Conservation (phyloP, 2,113 vertebrate species). For the Cebidichthys violaceus region DNA sequence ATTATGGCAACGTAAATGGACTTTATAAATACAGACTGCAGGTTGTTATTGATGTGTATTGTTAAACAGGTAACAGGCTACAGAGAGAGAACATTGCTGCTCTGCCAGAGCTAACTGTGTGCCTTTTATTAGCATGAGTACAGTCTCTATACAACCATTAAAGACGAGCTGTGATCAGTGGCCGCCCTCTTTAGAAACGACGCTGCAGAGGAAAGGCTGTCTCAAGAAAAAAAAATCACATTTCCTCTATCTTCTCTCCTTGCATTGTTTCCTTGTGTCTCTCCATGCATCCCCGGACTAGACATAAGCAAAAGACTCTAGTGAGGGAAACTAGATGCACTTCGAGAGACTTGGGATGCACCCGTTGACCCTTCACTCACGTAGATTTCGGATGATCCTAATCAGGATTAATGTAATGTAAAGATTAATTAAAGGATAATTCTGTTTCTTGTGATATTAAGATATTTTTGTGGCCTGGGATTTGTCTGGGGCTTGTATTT, state of each 20-base stretch:
- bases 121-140: not conserved
- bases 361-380: slow-evolving; percentile 49
- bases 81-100: not conserved
- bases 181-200: not conserved
- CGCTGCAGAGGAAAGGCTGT: not conserved
- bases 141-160: not conserved
- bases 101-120: not conserved
- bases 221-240: not conserved
- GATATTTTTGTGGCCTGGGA: slow-evolving; percentile 20
- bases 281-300: not conserved
- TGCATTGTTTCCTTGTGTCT: not conserved
- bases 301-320: not conserved
- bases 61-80: not conserved
- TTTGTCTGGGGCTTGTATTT: slow-evolving; percentile 35
- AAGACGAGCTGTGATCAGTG: not conserved
- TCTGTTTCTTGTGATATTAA: slow-evolving; percentile 7
- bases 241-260: not conserved
- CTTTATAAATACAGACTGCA: not conserved
- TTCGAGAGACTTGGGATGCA: not conserved
- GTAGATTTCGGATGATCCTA: slow-evolving; percentile 31
- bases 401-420: slow-evolving; percentile 61
- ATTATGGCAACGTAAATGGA: not conserved
- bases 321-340: not conserved
- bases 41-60: not conserved
- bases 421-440: slow-evolving; percentile 68